Conservation (phyloP, 2,888 invertebrate species). For the Eristalis tenax region DNA sequence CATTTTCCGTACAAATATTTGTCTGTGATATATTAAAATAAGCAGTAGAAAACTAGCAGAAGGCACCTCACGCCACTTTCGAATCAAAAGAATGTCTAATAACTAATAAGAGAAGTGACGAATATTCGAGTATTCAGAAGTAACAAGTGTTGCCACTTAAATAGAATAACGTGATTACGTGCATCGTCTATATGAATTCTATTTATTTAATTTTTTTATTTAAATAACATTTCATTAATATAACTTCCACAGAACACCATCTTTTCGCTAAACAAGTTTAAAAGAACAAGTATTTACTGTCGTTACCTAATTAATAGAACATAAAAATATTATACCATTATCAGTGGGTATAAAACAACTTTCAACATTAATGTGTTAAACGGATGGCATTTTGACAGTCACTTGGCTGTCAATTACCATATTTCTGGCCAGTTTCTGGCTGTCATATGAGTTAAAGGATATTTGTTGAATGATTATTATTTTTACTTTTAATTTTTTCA, state of each 20-base stretch:
- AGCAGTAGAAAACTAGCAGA: not conserved
- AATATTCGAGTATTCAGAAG: slow-evolving; percentile 1
- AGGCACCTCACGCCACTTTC: slow-evolving; percentile 13
- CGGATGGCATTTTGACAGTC: not conserved
- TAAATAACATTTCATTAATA: too few species aligned
- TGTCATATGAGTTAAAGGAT: not conserved
- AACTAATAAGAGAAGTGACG: slow-evolving; percentile 8
- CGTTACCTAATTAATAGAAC: too few species aligned
- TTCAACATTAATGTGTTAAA: not conserved
- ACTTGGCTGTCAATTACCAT: not conserved
- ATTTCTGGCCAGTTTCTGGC: too few species aligned
- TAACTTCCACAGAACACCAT: too few species aligned
- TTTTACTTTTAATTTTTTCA: not conserved
- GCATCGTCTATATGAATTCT: not conserved
- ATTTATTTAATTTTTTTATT: not conserved
- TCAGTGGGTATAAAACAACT: not conserved
- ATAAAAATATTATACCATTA: too few species aligned
- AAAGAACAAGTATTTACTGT: too few species aligned
- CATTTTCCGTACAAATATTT: slow-evolving; percentile 21
- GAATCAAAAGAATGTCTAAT: not conserved
- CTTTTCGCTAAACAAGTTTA: too few species aligned
- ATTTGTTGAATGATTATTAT: not conserved
- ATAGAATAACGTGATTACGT: not conserved
- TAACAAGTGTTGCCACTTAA: slow-evolving; percentile 11
- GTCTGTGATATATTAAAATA: not conserved